Evolutionary conservation across 2,888 invertebrate genomes (phyloP).

Genomic region (Tanytarsus gracilentus): DNA sequence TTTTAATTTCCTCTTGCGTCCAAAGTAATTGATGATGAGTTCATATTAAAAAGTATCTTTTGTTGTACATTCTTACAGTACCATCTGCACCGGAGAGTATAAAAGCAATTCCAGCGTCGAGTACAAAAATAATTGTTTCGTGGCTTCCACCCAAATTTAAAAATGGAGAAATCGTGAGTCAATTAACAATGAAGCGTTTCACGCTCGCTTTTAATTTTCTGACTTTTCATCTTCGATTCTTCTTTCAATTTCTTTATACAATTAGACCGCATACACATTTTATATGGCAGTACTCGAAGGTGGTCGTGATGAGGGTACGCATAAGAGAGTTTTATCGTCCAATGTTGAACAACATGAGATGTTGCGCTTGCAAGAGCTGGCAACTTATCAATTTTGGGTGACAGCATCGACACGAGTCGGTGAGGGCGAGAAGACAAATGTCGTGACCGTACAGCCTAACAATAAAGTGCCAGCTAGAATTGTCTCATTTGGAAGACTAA

Average conservation of each 20-base stretch:
- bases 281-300: constrained; percentile 73
- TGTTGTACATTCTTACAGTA: no score
- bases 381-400: constrained; percentile 27
- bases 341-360: constrained; percentile 63
- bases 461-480: constrained; percentile 79
- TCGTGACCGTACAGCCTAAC: constrained; percentile 65
- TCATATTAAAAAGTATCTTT: no score
- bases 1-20: no score
- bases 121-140: constrained; percentile 75
- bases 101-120: constrained; percentile 78
- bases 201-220: not conserved
- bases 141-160: constrained; percentile 80
- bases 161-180: constrained; percentile 67
- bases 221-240: not conserved
- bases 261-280: constrained; percentile 60
- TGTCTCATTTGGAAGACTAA: constrained; percentile 73
- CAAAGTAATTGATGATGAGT: no score
- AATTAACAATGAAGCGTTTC: not conserved
- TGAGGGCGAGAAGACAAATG: constrained; percentile 71
- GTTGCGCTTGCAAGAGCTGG: constrained; percentile 44
- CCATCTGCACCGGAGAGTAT: constrained; percentile 85
- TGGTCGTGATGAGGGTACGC: constrained; percentile 67
- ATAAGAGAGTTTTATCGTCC: constrained; percentile 62
- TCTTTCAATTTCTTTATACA: not conserved
- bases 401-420: constrained; percentile 70